Conservation (phyloP, 2,888 invertebrate genomes). For the Drosophila hamatofila region DNA sequence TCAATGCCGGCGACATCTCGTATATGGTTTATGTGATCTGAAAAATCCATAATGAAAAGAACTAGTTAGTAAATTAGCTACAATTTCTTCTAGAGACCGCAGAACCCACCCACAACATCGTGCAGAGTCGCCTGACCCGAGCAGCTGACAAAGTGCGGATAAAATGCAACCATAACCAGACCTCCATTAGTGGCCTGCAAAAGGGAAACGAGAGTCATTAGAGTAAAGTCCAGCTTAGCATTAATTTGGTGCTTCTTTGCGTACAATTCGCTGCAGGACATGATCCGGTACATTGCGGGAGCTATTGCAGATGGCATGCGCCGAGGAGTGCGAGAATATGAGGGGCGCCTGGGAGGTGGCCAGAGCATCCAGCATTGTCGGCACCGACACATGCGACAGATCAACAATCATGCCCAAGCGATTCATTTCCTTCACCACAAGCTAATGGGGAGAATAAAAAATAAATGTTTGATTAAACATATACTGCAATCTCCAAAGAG, state of each 20-base stretch:
- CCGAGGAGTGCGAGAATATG: constrained; percentile 94
- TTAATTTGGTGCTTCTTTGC: constrained; percentile 49
- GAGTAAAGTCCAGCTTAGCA: constrained; percentile 23
- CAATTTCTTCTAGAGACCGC: neutral
- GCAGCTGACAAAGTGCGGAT: constrained; percentile 87
- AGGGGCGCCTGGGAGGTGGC: constrained; percentile 92
- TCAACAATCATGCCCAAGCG: constrained; percentile 95
- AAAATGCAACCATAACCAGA: constrained; percentile 89
- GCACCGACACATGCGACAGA: constrained; percentile 91
- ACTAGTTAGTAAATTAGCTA: fast-evolving
- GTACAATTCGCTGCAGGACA: constrained; percentile 89
- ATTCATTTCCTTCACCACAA: constrained; percentile 94
- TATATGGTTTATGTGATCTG: constrained; percentile 96
- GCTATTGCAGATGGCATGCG: constrained; percentile 92
- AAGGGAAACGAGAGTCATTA: constrained; percentile 33
- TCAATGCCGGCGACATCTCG: constrained; percentile 93
- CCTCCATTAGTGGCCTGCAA: constrained; percentile 88
- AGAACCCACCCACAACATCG: constrained; percentile 87
- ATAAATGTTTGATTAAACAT: too few relatives aligned
- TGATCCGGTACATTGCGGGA: constrained; percentile 93
- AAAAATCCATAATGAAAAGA: constrained; percentile 3
- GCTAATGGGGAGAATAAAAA: constrained; percentile 86
- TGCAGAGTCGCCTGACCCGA: constrained; percentile 87
- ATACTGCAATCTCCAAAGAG: too few relatives aligned
- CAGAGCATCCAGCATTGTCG: constrained; percentile 92